Evolutionary conservation across 2,113 vertebrate genomes (phyloP), one percentile per base, ranked within the genome.

Genomic region (Elanus axillaris): DNA sequence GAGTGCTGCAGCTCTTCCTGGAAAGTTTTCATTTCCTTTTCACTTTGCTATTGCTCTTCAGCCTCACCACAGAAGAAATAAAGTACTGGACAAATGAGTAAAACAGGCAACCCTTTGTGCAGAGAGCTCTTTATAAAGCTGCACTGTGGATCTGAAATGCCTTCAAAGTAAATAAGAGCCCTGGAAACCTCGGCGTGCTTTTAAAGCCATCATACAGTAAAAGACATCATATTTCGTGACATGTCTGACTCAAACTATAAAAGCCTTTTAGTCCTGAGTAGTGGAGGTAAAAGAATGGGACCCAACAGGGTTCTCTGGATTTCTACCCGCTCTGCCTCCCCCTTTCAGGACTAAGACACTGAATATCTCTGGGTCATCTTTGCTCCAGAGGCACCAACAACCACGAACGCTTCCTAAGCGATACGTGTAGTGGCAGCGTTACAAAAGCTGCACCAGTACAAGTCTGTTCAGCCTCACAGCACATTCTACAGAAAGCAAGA

Each of bases 11-110:
- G 88, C 87, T 85, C 87, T 92, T 95, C 96, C 95, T 97, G 97
- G 93, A 94, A 95, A 96, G 96, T 87, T 86, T 26, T 94, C 88
- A 72, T 86, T 95, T 97, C 94, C 93, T 97, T 93, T 90, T 76
- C 71, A 21, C 79, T 88, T 64, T 1, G 98, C 87, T 36, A 1
- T 32, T 62, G 36, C 66, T 92, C 66, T 79, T 82, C 90, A 94
- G 66, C 71, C 45, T 86, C 20, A 17, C 80, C 84, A 52, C 66
- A 79, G 60, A 31, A 89, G 77, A 89, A 56, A 56, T n/a, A 21
- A 31, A n/a, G 64, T 22, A 16, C 27, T 72, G 92, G 58, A 77
- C 63, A 67, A 83, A 84, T 89, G 73, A 91, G 52, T 71, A 86
- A 81, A 96, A 94, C 95, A 95, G 96, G 56, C 92, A 56, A 3